Evolutionary conservation across 2,797 vertebrate species (phyloP), one percentile per base, ranked within the genome.

Genomic region (Kryptolebias ocellatus): DNA sequence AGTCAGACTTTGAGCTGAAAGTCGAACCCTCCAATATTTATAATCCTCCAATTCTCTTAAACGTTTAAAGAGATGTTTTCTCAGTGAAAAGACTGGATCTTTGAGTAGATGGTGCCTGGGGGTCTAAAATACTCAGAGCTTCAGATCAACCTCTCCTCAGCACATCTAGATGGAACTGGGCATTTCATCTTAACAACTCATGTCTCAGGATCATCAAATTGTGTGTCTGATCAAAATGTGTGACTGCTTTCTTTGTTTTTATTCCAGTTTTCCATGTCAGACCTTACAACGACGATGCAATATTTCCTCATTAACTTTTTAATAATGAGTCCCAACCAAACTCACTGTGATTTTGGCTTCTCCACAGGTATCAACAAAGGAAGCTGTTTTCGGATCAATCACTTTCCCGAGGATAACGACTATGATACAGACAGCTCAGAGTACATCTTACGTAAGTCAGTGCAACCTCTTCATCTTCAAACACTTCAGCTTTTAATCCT

Each of bases 391-490:
- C 92, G 96, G 87, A 99, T 99, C 93, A 98, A 99, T 93, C 97
- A 98, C 81, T 99, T 99, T 87, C 98, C 98, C n/a, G 96, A 98
- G 63, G 98, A 99, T 91, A 98, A 98, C 0, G 96, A 98, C 87
- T 99, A 99, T 0, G 98, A 99, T 88, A 96, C 98, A 0, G 98
- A 99, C 95, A 98, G 96, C 93, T 98, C 98, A 0, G 98, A 99
- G 83, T 99, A 98, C 87, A 97, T 99, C 84, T 93, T 98, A 83
- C 97, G 98, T 99, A 94, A 98, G 98, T 96, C 54, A 9, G 1
- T 62, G 77, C 73, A 74, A 79, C 73, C 46, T 28, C 69, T 60
- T 72, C 71, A 51, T 76, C 81, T 72, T 76, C 79, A 72, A 67
- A 77, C 74, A 58, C 70, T 66, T 44, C 59, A 70, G 53, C 68